Base-by-base conservation (phyloP, 1,140 invertebrate species). In the Oreohelix idahoensis region DNA sequence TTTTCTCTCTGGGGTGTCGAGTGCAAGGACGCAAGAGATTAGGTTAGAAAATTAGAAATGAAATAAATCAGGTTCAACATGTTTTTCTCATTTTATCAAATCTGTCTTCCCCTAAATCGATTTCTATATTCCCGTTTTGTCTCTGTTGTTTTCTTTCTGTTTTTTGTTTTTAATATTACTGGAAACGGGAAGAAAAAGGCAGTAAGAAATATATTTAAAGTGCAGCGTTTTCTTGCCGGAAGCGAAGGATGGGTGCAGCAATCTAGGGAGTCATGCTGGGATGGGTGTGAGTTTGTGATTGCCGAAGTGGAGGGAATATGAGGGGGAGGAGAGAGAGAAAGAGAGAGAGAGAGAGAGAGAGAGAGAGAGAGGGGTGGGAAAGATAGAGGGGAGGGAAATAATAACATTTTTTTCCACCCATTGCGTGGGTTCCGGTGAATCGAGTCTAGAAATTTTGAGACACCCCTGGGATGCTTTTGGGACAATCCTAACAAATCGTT, bases 61-160 rank as follows among this genome's bases (percentile, higher is more conserved):
- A 76, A 76, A 76, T 76, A 76, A 76, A 76, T 76, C 74, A 76
- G n/a, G 17, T 76, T 76, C 45, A 49, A 29, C 32, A 76, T 76
- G 74, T 76, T 76, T 76, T 76, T 76, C 74, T 76, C 74, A 76
- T 76, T 53, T 76, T 76, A 76, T 76, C 74, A 76, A 76, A 76
- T 76, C 45, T 51, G 39, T 76, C 74, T 51, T 51, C 29, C 29
- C n/a, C 29, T 42, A 42, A 42, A 39, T 73, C 39, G 36, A 73
- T 73, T 73, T 39, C 36, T n/a, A 45, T 73, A 45, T 45, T 39
- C 71, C n/a, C 36, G 23, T 73, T 73, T 73, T 73, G 71, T 73
- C 71, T 42, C 71, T 29, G 20, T 36, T 1, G 38, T 26, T 45
- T 45, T 73, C 39, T 26, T 29, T 32, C 36, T 73, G 39, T 32